Base-by-base conservation (phyloP, 1,140 invertebrate genomes). In the Atta colombica region DNA sequence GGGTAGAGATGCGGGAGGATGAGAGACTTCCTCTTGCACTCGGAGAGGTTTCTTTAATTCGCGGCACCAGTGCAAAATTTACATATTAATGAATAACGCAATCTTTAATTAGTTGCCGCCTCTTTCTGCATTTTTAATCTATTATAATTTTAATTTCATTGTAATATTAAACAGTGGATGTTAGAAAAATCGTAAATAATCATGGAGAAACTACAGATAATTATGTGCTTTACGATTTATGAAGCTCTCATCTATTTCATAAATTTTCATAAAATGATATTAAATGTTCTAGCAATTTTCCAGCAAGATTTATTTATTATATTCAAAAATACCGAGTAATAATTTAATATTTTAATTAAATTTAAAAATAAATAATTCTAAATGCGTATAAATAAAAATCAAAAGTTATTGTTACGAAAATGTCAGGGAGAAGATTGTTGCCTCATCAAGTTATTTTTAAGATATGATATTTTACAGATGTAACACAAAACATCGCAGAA, bases 101-200 rank as follows among this genome's bases (percentile, higher is more conserved):
- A 63, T 74, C 39, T 49, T 84, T 84, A 84, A 84, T 84, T 84
- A 84, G 69, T 84, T 84, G 55, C 80, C 80, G 80, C 55, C 58
- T 49, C 65, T 31, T 74, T 31, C 39, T 45, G 68, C 55, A 82
- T 61, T 84, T 75, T 74, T 84, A 75, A 75, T 35, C 14, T 72
- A 49, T 75, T 75, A 84, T 87, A 90, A 86, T 85, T 90, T 88
- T 85, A 72, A 88, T 87, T 88, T 60, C 21, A 3, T 35, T 81
- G 31, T 78, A 87, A 81, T 71, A 25, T 63, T 74, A 82, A 68
- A 63, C 16, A 39, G 61, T 28, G 53, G 49, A 78, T 69, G 25
- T 49, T 18, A 18, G 3, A 60, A 58, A 31, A 82, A 49, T 69
- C 49, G 49, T n/a, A 69, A 81, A 81, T 81, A 69, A 69, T 25